Base-by-base conservation (phyloP, 2,888 invertebrate genomes). In the Spilarctia lutea region DNA sequence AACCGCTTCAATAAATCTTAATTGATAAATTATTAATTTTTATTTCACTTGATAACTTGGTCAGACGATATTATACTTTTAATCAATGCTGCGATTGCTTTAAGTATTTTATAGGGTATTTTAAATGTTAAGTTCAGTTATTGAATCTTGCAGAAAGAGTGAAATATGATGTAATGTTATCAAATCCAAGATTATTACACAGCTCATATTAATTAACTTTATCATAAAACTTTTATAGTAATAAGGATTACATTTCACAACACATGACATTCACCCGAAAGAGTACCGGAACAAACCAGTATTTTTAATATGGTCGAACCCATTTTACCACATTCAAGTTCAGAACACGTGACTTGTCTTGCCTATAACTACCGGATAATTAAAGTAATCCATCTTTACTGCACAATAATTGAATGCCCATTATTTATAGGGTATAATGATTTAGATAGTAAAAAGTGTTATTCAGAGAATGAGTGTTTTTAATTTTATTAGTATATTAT, bases 401-500 rank as follows among this genome's bases (percentile, higher is more conserved):
- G 11, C 39, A 20, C 8, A 56, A 39, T 27, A 66, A 52, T 66
- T 18, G n/a, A 20, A 65, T 16, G 77, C 70, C 76, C 73, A 81
- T 82, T 81, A 83, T 78, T 70, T 74, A 76, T 80, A 84, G 83
- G 86, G 86, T 82, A 80, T 77, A 78, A 79, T 85, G 79, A 83
- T 82, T 68, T 75, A 79, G 75, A 75, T 78, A 83, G 81, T 79
- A 82, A 82, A 82, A 71, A 78, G 67, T 73, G 79, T 81, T 84
- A 87, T 82, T 79, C 79, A 74, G 77, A 82, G 81, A 86, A 81
- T 81, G 75, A 35, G 67, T n/a, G 3, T 42, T 72, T 81, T 83
- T 81, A 74, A 73, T 85, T 88, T 88, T 85, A 87, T 87, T 77
- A 72, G 77, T 83, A n/a, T n/a, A n/a, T 70, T 85, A 81, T 78